Evolutionary conservation across 1,140 invertebrate genomes (phyloP).

Genomic region (Fopius arisanus): DNA sequence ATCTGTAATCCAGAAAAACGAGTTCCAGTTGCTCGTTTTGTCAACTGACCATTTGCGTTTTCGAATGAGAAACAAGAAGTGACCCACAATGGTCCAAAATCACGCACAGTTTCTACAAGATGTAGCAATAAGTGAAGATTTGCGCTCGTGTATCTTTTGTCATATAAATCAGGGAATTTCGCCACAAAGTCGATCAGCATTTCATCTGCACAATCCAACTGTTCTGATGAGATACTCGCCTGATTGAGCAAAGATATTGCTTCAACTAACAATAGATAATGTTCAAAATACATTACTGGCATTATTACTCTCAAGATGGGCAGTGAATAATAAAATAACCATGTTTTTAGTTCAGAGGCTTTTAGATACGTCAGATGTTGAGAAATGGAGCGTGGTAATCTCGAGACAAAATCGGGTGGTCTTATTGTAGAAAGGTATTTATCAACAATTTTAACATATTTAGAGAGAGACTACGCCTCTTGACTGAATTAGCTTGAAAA

Average conservation of each 20-base stretch:
- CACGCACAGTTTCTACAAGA: not conserved
- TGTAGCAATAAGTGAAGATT: constrained; percentile 23
- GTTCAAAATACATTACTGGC: constrained; percentile 3
- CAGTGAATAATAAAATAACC: constrained; percentile 20
- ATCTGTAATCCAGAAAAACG: not conserved
- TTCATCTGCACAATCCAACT: not conserved
- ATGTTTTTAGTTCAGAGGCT: constrained; percentile 19
- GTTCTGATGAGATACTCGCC: not conserved
- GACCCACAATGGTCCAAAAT: not conserved
- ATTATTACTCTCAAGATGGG: constrained; percentile 22
- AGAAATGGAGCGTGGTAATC: constrained; percentile 22
- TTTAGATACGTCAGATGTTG: constrained; percentile 23
- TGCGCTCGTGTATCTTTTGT: not conserved
- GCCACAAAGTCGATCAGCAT: not conserved
- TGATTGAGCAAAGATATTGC: constrained; percentile 4
- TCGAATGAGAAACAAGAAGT: not conserved
- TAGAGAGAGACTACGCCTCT: not conserved
- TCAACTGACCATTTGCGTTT: not conserved
- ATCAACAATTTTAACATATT: not conserved
- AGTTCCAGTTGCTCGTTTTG: not conserved
- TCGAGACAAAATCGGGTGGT: not conserved
- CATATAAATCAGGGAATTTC: constrained; percentile 15
- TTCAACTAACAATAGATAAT: constrained; percentile 14
- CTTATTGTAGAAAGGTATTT: not conserved
- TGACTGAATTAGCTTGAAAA: not conserved